Evolutionary conservation across 2,113 vertebrate species (phyloP), one percentile per base, ranked within the genome.

Genomic region (Tinamus guttatus): DNA sequence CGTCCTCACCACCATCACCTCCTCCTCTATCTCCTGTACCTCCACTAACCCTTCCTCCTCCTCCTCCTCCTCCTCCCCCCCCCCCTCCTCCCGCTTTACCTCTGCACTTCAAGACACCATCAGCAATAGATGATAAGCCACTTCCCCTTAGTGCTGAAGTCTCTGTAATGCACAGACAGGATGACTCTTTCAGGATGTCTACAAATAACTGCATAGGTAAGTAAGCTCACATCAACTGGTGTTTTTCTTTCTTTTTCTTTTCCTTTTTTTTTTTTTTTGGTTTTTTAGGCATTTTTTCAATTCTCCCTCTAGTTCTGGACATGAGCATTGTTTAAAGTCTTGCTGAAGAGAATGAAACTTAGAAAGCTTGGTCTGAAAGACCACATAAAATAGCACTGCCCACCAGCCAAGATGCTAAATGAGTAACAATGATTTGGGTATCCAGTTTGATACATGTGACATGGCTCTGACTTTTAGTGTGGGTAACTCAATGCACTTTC

Each of bases 151-250:
- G 96, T 68, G 97, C 94, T 20, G 93, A 97, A 7, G 92, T 59
- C 78, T 34, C 81, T 63, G 77, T 60, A 10, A 24, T 43, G 87
- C 76, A 85, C 62, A 90, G 68, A 95, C 82, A 65, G 47, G 7
- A 38, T 93, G 96, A 97, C 58, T 94, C 96, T 40, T 86, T 97
- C 91, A 98, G 92, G 94, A 97, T 79, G 28, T 96, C 75, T 62
- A 95, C 98, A 71, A 98, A 98, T 83, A 97, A 97, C 85, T 97
- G 97, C 70, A 89, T 98, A 97, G 99, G 99, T 99, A 98, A 99
- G 86, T 51, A 12, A 36, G 3, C 58, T 67, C 3, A 7, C 20
- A 25, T 43, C 13, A 2, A 17, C 40, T 45, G 40, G 14, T 88
- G 41, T 11, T 22, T 40, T 52, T 41, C 70, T 30, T n/a, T 30